A percentile compares a stretch with the other conserved stretches of the same genome.
Evolutionary conservation across 2,888 invertebrate species (phyloP).

Genomic region (Rambutsinella grinnellia): DNA sequence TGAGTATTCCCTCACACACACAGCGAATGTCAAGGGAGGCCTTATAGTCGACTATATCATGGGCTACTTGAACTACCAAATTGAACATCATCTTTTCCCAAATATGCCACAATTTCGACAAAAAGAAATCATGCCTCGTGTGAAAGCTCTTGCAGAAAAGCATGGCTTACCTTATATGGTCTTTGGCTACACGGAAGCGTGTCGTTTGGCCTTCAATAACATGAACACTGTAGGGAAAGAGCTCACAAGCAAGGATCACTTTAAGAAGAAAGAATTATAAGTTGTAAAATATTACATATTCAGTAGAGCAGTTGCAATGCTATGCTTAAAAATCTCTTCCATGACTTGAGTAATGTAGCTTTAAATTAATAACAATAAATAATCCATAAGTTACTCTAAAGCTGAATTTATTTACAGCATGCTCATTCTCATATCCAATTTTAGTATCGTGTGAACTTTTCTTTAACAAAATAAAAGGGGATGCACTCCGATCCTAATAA

Average conservation of each 20-base stretch:
- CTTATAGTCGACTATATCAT: constrained; percentile 46
- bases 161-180: too few species aligned
- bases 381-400: neutral
- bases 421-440: neutral
- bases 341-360: too few species aligned
- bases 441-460: neutral
- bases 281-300: too few species aligned
- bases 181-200: too few species aligned
- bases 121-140: constrained; percentile 6
- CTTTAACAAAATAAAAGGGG: neutral
- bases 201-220: constrained; percentile 18
- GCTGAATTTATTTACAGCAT: neutral
- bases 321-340: too few species aligned
- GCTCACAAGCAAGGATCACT: too few species aligned
- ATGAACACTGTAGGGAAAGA: constrained; percentile 14
- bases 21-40: constrained; percentile 42
- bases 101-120: constrained; percentile 55
- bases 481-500: neutral
- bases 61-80: too few species aligned
- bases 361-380: too few species aligned
- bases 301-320: too few species aligned
- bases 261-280: too few species aligned
- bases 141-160: constrained; percentile 10
- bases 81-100: constrained; percentile 54
- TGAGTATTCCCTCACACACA: constrained; percentile 47